Percentiles rank a stretch among this genome's conserved stretches.
These are phyloP conservation scores for Carcharodon carcharias DNA, from an alignment of 2,797 vertebrate species.

Conservation along the genomic window DNA sequence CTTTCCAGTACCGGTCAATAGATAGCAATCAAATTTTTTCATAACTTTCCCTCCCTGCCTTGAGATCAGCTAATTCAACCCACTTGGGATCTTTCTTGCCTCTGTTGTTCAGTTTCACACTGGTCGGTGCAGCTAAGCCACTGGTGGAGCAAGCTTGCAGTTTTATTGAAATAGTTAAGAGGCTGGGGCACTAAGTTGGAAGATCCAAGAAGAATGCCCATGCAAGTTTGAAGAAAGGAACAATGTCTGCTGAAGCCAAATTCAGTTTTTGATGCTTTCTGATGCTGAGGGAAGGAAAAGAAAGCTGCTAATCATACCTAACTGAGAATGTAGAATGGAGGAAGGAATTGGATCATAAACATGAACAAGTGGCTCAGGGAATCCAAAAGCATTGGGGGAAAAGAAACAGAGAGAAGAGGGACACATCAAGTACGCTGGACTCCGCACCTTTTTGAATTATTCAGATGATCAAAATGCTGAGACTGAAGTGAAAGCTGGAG, in stretches of 20 bases:
- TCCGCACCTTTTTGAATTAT: not conserved
- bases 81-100: not conserved
- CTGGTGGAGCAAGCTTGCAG: not conserved
- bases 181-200: not conserved
- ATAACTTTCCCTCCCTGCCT: not conserved
- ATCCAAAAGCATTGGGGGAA: not conserved
- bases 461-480: not conserved
- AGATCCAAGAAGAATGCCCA: not conserved
- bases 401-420: not conserved
- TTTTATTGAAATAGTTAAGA: not conserved
- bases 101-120: not conserved
- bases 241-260: not conserved
- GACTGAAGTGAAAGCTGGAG: not conserved
- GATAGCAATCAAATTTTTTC: not conserved
- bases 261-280: not conserved
- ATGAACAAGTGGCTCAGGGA: not conserved
- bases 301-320: not conserved
- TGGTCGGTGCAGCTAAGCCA: not conserved
- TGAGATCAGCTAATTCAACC: not conserved
- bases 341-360: not conserved
- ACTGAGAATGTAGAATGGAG: not conserved
- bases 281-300: not conserved
- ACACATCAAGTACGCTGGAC: not conserved
- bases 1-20: not conserved
- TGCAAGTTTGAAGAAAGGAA: not conserved